These are phyloP conservation scores for Drosophila yooni DNA, from an alignment of 2,888 invertebrate species.

Conservation along the genomic window DNA sequence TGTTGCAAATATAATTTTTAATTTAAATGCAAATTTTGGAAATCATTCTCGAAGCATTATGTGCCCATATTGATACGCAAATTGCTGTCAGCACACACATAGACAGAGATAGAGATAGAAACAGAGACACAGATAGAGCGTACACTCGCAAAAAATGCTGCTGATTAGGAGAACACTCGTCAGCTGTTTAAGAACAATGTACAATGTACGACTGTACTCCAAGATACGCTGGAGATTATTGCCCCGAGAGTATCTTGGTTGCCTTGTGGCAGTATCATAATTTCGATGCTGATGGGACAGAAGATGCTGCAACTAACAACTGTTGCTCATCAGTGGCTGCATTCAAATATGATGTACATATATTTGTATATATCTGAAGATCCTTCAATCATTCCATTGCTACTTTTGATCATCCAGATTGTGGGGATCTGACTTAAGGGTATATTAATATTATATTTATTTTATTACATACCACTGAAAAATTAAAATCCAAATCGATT, in stretches of 20 bases:
- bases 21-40: constrained; percentile 80
- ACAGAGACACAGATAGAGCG: background rate
- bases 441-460: background rate
- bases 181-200: background rate
- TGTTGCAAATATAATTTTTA: constrained; percentile 82
- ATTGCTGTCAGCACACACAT: constrained; percentile 76
- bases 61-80: constrained; percentile 81
- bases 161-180: background rate
- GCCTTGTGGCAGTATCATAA: no score
- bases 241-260: background rate
- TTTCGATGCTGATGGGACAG: background rate
- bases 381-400: background rate
- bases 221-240: background rate
- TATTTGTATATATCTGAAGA: background rate
- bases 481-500: background rate
- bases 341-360: background rate
- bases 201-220: background rate
- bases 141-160: background rate
- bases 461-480: background rate
- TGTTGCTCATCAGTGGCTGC: background rate
- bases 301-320: background rate
- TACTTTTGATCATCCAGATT: background rate
- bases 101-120: constrained; percentile 19
- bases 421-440: background rate
- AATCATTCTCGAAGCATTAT: constrained; percentile 81